Evolutionary conservation across 2,888 invertebrate species (phyloP).

Genomic region (Lasioglossum vierecki): DNA sequence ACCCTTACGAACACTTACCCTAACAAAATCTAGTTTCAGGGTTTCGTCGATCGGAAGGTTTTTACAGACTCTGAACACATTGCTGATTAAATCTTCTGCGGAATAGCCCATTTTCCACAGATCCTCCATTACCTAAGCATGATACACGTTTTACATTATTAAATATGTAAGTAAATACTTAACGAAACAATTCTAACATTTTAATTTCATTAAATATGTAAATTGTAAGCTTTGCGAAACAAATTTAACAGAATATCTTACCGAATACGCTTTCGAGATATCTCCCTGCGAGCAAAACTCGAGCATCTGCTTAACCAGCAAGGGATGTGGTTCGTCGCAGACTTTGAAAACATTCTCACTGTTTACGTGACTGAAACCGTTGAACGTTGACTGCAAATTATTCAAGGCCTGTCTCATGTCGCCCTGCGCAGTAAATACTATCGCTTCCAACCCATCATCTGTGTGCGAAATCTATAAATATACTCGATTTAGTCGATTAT

Average conservation of each 20-base stretch:
- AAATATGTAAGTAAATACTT: too few species aligned
- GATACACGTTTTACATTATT: constrained; percentile 1
- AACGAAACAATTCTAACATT: too few species aligned
- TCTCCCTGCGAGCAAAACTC: constrained; percentile 92
- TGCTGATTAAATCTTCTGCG: constrained; percentile 97
- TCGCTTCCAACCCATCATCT: constrained; percentile 97
- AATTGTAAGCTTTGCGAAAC: background rate
- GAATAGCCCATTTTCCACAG: constrained; percentile 98
- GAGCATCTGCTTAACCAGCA: constrained; percentile 96
- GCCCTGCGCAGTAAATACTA: constrained; percentile 99
- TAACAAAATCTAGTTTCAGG: constrained; percentile 93
- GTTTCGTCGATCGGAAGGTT: constrained; percentile 92
- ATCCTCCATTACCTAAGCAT: constrained; percentile 90
- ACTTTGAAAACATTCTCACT: constrained; percentile 98
- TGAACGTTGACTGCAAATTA: constrained; percentile 97
- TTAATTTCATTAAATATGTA: background rate
- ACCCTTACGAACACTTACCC: constrained; percentile 84
- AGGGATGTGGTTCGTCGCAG: constrained; percentile 99
- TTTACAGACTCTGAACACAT: constrained; percentile 97
- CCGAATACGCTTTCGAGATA: constrained; percentile 93
- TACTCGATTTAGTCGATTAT: background rate
- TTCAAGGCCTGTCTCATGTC: constrained; percentile 99
- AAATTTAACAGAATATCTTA: constrained; percentile 68
- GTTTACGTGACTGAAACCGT: constrained; percentile 96
- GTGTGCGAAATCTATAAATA: constrained; percentile 89